Conservation (phyloP, 2,888 invertebrate genomes). For the Euclidia mi region DNA sequence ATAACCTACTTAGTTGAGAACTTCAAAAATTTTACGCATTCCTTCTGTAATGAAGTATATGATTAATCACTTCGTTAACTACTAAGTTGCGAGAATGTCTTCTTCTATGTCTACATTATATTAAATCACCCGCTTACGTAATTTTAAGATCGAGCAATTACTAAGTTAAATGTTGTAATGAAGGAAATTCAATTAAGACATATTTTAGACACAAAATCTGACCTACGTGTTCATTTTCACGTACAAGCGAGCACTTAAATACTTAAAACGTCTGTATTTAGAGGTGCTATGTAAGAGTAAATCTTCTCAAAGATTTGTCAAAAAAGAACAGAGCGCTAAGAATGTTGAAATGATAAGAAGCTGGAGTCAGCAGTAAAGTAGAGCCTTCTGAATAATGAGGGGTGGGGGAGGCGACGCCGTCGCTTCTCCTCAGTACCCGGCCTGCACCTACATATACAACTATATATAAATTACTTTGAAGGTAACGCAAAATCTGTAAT, state of each 20-base stretch:
- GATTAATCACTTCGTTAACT: background rate
- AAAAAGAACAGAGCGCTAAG: constrained; percentile 56
- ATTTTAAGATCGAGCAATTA: background rate
- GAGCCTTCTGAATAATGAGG: constrained; percentile 61
- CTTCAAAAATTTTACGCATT: constrained; percentile 10
- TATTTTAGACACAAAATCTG: constrained; percentile 19
- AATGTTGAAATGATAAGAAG: constrained; percentile 66
- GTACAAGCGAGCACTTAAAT: constrained; percentile 33
- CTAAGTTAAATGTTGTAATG: constrained; percentile 6
- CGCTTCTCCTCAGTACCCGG: constrained; percentile 21
- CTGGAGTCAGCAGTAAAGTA: constrained; percentile 54
- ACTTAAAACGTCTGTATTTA: constrained; percentile 46
- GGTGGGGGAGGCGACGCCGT: constrained; percentile 27
- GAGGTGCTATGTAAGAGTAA: constrained; percentile 39
- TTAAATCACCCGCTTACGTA: background rate
- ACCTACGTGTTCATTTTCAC: constrained; percentile 25
- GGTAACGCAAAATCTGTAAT: constrained; percentile 43
- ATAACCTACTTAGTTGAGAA: background rate
- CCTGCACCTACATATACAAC: constrained; percentile 37
- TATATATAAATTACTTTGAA: constrained; percentile 53
- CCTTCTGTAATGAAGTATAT: constrained; percentile 2
- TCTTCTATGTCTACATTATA: background rate
- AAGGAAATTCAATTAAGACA: constrained; percentile 13
- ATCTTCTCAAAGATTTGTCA: constrained; percentile 56
- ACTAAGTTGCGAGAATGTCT: background rate